Base-by-base conservation (phyloP, 2,797 vertebrate genomes). In the Thripadectes ignobilis region DNA sequence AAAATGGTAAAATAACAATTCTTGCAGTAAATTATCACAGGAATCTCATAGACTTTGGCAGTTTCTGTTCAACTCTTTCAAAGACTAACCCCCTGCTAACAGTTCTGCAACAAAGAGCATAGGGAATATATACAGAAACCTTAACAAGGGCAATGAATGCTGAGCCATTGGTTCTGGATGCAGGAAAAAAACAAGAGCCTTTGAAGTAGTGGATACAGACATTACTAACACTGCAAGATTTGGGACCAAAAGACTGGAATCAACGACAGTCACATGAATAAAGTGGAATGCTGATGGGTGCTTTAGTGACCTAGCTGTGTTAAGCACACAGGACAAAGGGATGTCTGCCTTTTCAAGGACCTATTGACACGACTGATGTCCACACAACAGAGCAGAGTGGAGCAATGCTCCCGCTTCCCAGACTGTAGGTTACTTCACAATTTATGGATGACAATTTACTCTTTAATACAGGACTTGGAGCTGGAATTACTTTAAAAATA, bases 171-270 rank as follows among this genome's bases (percentile, higher is more conserved):
- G 52, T 58, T 39, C 69, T 36, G 73, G 43, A 68, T 29, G 54
- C 22, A 61, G 62, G 36, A 9, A 22, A 57, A 66, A 59, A 51
- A 34, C 38, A 43, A 69, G 91, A 85, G 75, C 68, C 78, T 94
- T 92, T 94, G 73, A 88, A 93, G 92, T 41, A 75, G 62, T 23
- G 76, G 92, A 90, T 51, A 86, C 3, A 92, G 90, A 95, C 92
- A 95, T 69, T 32, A 88, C 66, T 62, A 94, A 91, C 58, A 43
- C 88, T 41, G 93, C 93, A 92, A 95, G 93, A 89, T 90, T 69
- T 84, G 69, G n/a, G 62, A 95, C 58, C 83, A 95, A 94, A 96
- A 43, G 69, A 39, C 88, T 45, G 76, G 95, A 88, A 97, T 97
- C 69, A 94, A 45, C 0, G 0, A 11, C 20, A 78, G 74, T 15